Evolutionary conservation across 1,140 invertebrate species (phyloP).

Genomic region (Laodelphax striatellus): DNA sequence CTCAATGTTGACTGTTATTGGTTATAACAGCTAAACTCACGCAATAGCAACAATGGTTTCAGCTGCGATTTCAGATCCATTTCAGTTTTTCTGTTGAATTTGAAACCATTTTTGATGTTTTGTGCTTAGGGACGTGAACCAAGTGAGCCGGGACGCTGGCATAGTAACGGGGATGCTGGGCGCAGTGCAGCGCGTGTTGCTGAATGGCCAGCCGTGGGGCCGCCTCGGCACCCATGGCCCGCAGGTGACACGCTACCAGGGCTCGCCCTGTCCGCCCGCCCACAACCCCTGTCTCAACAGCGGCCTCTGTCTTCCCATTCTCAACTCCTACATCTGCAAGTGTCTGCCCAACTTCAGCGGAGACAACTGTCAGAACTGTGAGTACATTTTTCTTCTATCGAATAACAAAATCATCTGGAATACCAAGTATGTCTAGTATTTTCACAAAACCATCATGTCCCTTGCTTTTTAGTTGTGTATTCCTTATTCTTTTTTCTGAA

Average conservation of each 20-base stretch:
- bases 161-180: conserved; percentile 64
- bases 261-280: conserved; percentile 50
- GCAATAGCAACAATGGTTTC: too few species aligned
- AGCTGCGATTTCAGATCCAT: too few species aligned
- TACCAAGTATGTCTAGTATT: too few species aligned
- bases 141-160: conserved; percentile 60
- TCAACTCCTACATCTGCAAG: conserved; percentile 57
- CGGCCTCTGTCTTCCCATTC: conserved; percentile 60
- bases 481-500: too few species aligned
- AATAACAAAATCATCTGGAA: too few species aligned
- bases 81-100: too few species aligned
- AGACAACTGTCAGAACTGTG: conserved; percentile 59
- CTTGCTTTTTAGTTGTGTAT: too few species aligned
- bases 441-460: too few species aligned
- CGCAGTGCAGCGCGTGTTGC: conserved; percentile 69
- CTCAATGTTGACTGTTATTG: too few species aligned
- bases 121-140: conserved; percentile 46
- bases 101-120: background rate
- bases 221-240: conserved; percentile 30
- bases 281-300: conserved; percentile 60
- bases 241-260: conserved; percentile 49
- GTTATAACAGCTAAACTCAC: too few species aligned
- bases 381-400: conserved; percentile 26
- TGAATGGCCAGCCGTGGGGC: conserved; percentile 51
- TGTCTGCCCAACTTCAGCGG: conserved; percentile 53